A percentile compares a stretch with the other conserved stretches of the same genome.
These are phyloP conservation scores for Echinops telfairi DNA, from an alignment of 2,113 vertebrate genomes.

Conservation along the genomic window DNA sequence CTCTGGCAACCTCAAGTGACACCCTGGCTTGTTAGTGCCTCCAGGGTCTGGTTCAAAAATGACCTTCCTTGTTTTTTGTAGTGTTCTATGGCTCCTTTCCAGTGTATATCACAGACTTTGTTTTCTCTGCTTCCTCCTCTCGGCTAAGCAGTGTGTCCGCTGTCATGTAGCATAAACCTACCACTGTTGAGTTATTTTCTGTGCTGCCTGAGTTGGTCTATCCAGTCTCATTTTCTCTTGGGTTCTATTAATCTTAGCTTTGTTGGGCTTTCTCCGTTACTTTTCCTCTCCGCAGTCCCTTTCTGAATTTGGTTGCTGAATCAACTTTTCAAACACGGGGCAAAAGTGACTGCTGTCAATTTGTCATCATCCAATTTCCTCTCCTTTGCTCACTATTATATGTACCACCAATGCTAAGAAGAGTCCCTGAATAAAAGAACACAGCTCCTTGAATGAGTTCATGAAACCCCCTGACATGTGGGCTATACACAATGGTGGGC, in stretches of 20 bases:
- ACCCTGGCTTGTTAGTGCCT: slow-evolving; percentile 65
- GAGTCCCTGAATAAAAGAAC: not conserved
- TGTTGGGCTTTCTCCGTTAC: not conserved
- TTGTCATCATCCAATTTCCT: not conserved
- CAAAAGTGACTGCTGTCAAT: not conserved
- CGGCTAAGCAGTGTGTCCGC: slow-evolving; percentile 70
- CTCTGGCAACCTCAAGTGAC: slow-evolving; percentile 73
- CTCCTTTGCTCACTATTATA: not conserved
- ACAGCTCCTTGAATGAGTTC: slow-evolving; percentile 9
- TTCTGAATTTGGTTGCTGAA: slow-evolving; percentile 46
- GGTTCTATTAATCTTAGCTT: slow-evolving; percentile 38
- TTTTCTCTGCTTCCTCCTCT: slow-evolving; percentile 78
- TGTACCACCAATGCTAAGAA: not conserved
- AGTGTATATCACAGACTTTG: slow-evolving; percentile 77
- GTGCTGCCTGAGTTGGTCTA: slow-evolving; percentile 19
- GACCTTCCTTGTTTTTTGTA: slow-evolving; percentile 74
- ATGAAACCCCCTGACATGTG: not conserved
- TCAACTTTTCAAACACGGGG: slow-evolving; percentile 40
- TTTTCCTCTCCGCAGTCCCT: not conserved
- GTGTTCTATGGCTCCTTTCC: slow-evolving; percentile 71
- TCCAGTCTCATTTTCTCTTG: slow-evolving; percentile 54
- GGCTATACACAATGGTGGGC: not conserved
- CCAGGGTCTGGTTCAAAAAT: slow-evolving; percentile 66
- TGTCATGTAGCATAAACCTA: slow-evolving; percentile 60
- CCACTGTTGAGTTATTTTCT: slow-evolving; percentile 66